Evolutionary conservation across 2,113 vertebrate species (phyloP), one percentile per base, ranked within the genome.

Genomic region (Chloropsis hardwickii): DNA sequence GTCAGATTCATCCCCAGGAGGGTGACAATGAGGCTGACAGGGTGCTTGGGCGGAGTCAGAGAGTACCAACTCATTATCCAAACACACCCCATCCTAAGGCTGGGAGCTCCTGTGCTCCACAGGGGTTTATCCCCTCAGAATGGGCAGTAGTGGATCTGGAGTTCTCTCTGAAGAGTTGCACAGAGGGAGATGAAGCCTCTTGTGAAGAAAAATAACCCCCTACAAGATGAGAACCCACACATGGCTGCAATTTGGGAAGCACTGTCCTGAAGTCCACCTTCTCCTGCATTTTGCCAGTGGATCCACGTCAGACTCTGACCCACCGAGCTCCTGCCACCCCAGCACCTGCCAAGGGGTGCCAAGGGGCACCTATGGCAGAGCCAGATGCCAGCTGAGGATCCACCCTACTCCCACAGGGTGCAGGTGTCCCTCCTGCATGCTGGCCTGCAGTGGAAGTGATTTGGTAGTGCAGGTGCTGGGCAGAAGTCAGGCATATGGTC

Each of bases 381-480:
- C 10, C 29, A 25, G 37, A 29, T 39, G 40, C 27, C 67, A 67
- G 48, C 62, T 35, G 44, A 86, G 48, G 18, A 29, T 35, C 39
- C 1, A 1, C 14, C 10, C 51, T 0, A 0, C 5, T 73, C n/a
- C 60, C 21, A 31, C 4, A 4, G 31, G 23, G 28, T 5, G 8
- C 3, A 57, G n/a, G 11, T 16, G 25, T 65, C 61, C 79, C 37
- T 79, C 62, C 37, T 60, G 62, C 5, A 3, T 3, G 37, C 81
- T 47, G 69, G 40, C 21, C 35, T 9, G 3, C 3, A 0, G 3
- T 33, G 57, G 66, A 56, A 67, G 51, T 1, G 2, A 21, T 67
- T 74, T 19, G 18, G 7, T 17, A 39, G 54, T 0, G 0, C 54
- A 47, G 40, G 14, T 33, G 48, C 83, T 64, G 58, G 14, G n/a